Conservation (phyloP, 2,888 invertebrate species). For the Amblyteles armatorius region DNA sequence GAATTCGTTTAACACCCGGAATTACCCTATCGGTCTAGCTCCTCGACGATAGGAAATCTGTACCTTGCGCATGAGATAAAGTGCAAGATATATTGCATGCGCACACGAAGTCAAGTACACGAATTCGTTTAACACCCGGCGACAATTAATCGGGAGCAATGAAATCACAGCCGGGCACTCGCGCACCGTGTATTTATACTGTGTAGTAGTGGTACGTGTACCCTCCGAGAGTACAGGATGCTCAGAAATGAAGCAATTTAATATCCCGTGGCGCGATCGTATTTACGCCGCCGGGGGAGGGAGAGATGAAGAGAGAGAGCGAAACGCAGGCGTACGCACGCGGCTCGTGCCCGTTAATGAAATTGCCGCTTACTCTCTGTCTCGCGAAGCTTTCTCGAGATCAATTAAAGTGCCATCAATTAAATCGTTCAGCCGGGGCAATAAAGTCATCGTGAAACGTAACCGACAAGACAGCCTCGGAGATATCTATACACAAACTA, state of each 20-base stretch:
- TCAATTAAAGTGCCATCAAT: conserved; percentile 62
- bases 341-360: conserved; percentile 59
- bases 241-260: conserved; percentile 67
- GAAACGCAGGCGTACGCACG: conserved; percentile 36
- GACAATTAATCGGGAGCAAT: conserved; percentile 63
- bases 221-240: conserved; percentile 32
- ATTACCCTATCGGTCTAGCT: too few species aligned
- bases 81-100: too few species aligned
- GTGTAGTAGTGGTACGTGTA: neutral
- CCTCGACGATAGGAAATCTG: too few species aligned
- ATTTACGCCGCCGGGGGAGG: conserved; percentile 42
- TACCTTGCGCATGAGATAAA: too few species aligned
- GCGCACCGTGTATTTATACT: neutral
- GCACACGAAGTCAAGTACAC: neutral
- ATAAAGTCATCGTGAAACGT: conserved; percentile 55
- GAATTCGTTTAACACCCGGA: conserved; percentile 1
- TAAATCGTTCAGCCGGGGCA: conserved; percentile 48
- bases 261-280: conserved; percentile 54
- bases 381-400: conserved; percentile 32
- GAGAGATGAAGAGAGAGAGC: neutral
- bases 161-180: conserved; percentile 47
- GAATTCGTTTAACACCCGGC: conserved; percentile 40
- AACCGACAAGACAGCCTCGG: neutral
- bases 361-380: conserved; percentile 50
- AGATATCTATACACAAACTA: conserved; percentile 5